Evolutionary conservation across 2,113 vertebrate genomes (phyloP), one percentile per base, ranked within the genome.

Genomic region (Pardalotus punctatus): DNA sequence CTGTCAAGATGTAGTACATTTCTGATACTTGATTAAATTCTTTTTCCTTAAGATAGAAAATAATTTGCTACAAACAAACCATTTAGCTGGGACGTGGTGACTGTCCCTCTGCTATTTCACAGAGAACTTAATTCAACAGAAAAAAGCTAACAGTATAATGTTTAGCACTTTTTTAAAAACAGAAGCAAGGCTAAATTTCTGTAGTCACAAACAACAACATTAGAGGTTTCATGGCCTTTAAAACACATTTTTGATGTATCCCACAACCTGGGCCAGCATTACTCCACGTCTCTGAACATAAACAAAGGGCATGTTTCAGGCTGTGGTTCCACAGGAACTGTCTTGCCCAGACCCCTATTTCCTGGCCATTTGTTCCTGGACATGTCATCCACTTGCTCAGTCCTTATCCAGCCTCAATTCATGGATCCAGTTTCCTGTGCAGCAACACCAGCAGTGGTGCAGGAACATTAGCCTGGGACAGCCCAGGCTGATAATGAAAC

Each of bases 1-100:
- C 87, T 93, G 93, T 95, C 87, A 90, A 92, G 74, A 95, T 62
- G 40, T 61, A 90, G 38, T 83, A 93, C 69, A 33, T 80, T 96
- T 94, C 82, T 95, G 81, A 94, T 62, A 88, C 76, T 88, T 58
- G 87, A 94, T 91, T 86, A 80, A 94, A 92, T 86, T 93, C 10
- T 81, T 88, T 82, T 93, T 96, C 43, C 61, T 88, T 71, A 74
- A 83, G 82, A 81, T 66, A 80, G 72, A 56, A 96, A 86, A 76
- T 81, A 86, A 95, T 96, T 96, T 92, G 40, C 71, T 78, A 78
- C 64, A 83, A 93, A 85, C 54, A 89, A 93, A 40, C 50, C 28
- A 42, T 90, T 95, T 96, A 92, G 47, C n/a, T 86, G 56, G 48
- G 93, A 80, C 20, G 27, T 77, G 58, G 65, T 83, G 76, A 33